Percentiles rank a stretch among this genome's conserved stretches.
These are phyloP conservation scores for Lampropteryx suffumata DNA, from an alignment of 2,888 invertebrate genomes.

Conservation along the genomic window DNA sequence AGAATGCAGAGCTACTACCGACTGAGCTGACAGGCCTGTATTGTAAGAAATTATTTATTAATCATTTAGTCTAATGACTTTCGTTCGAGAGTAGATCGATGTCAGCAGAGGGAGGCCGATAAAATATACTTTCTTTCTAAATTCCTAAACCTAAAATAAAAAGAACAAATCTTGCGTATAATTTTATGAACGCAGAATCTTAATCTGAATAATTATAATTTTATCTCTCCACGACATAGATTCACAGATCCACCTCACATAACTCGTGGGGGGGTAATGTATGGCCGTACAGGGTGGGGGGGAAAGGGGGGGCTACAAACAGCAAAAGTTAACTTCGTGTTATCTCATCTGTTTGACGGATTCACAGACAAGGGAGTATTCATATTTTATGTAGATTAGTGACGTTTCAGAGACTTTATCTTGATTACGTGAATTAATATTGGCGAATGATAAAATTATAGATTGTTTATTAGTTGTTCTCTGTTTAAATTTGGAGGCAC, in stretches of 20 bases:
- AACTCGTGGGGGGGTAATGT: conserved; percentile 33
- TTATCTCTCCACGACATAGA: conserved; percentile 17
- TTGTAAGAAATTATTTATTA: too few relatives aligned
- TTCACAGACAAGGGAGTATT: conserved; percentile 75
- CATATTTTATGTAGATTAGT: conserved; percentile 69
- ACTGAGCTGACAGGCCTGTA: too few relatives aligned
- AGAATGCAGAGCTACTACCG: too few relatives aligned
- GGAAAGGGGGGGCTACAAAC: conserved; percentile 43
- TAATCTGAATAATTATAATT: conserved; percentile 19
- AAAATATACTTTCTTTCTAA: too few relatives aligned
- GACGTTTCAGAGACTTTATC: conserved; percentile 40
- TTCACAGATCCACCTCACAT: conserved; percentile 13
- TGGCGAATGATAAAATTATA: not conserved
- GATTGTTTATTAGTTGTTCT: too few relatives aligned
- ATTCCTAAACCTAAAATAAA: not conserved
- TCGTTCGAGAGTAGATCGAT: too few relatives aligned
- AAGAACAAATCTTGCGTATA: not conserved
- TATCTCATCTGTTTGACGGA: conserved; percentile 82
- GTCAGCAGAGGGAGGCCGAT: too few relatives aligned
- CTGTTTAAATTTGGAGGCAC: too few relatives aligned
- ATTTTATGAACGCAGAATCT: not conserved
- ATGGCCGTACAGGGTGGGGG: conserved; percentile 33
- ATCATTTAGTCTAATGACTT: too few relatives aligned
- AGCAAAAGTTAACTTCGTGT: conserved; percentile 77
- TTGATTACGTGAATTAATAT: not conserved